These are phyloP conservation scores for Eidolon dupreanum DNA, from an alignment of 2,797 vertebrate species.

Conservation along the genomic window DNA sequence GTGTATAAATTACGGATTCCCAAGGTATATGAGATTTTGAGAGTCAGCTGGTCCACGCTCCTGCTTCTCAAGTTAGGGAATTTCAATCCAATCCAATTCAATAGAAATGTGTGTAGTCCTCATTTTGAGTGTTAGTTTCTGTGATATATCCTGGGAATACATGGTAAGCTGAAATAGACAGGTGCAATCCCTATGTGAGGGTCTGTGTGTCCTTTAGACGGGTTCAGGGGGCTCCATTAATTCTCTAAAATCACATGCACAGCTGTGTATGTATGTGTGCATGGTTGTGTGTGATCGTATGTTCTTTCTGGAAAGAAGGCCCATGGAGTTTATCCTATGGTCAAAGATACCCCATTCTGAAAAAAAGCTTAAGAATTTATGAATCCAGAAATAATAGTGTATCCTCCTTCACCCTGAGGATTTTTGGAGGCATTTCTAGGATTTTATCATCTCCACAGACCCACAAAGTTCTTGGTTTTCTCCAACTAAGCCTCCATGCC, in stretches of 20 bases:
- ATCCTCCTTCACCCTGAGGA: background rate
- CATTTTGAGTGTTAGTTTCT: background rate
- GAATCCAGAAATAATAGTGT: background rate
- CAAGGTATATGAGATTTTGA: background rate
- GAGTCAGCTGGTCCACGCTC: background rate
- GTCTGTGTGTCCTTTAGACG: no score
- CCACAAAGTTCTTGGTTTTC: background rate
- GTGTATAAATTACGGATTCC: background rate
- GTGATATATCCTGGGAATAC: background rate
- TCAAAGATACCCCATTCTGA: background rate
- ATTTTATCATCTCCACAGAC: background rate
- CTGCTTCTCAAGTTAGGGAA: background rate
- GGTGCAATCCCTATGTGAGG: rapidly evolving
- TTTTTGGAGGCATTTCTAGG: background rate
- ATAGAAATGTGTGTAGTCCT: background rate
- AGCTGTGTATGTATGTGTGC: background rate
- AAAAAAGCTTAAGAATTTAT: background rate
- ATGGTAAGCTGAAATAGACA: background rate
- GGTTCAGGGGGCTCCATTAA: background rate
- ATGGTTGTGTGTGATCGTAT: background rate
- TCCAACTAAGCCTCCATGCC: background rate
- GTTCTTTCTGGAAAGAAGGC: background rate
- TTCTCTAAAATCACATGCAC: background rate
- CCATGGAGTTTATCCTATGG: background rate
- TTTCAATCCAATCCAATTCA: background rate